Evolutionary conservation across 2,113 vertebrate genomes (phyloP), one percentile per base, ranked within the genome.

Genomic region (Passerina amoena): DNA sequence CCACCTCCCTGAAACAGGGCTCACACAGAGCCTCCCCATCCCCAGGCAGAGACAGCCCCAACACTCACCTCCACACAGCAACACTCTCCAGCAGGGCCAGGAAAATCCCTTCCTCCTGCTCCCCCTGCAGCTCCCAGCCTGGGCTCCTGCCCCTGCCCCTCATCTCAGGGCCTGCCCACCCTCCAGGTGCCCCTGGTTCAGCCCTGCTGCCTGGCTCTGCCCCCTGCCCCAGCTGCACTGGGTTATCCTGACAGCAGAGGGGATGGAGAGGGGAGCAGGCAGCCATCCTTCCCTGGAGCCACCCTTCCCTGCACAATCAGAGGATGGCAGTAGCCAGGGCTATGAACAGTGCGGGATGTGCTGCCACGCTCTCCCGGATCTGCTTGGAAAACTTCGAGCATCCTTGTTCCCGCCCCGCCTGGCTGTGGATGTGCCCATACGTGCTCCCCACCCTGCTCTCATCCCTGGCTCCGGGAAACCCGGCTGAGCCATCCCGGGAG

Each of bases 31-130:
- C 60, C 25, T 75, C 44, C 53, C 33, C 64, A 38, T 8, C 12
- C 60, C 38, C 38, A 38, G 38, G 38, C 38, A 38, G 38, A 38
- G 38, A 7, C 35, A 56, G 11, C 17, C n/a, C 19, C 80, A 38
- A 0, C 56, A 27, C 33, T 2, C 42, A 61, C 68, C 47, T 80
- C 30, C 14, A 1, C 0, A 1, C 4, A 24, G 37, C 35, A 40
- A 0, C 13, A 1, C 4, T 25, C 33, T 14, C 42, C 65, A 24
- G 5, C 0, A 0, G 1, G 0, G 19, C 17, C 60, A 27, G 23
- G 12, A 44, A 19, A 48, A 4, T 4, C 1, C 30, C 27, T n/a
- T 37, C 5, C 37, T 15, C 3, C 59, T 31, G 16, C 38, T 66
- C 8, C 11, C 9, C 24, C 0, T 3, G 2, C 20, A 75, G 0